Conservation (phyloP, 2,797 vertebrate species). For the Lagocephalus sceleratus region DNA sequence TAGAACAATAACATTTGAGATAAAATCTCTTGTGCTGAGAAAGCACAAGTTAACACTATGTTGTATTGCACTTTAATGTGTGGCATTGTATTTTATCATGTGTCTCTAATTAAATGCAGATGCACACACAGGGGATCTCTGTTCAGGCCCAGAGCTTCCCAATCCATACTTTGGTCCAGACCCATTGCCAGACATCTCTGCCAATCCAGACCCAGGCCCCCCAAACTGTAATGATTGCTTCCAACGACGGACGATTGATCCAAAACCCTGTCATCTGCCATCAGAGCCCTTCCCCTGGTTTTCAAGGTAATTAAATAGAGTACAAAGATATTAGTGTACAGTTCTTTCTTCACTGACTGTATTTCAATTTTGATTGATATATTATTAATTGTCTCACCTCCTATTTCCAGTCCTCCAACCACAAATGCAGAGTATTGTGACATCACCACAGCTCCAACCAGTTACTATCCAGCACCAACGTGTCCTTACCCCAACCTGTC, state of each 20-base stretch:
- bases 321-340: too few relatives aligned
- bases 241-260: slow-evolving; percentile 85
- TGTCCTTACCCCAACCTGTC: slow-evolving; percentile 84
- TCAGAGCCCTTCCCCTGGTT: slow-evolving; percentile 81
- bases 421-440: slow-evolving; percentile 92
- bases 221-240: slow-evolving; percentile 91
- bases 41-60: too few relatives aligned
- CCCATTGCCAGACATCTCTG: slow-evolving; percentile 72
- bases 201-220: slow-evolving; percentile 87
- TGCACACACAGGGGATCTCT: slow-evolving; percentile 74
- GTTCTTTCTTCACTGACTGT: not conserved
- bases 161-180: slow-evolving; percentile 75
- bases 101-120: slow-evolving; percentile 28
- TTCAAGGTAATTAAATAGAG: slow-evolving; percentile 82
- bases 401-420: slow-evolving; percentile 86
- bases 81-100: too few relatives aligned
- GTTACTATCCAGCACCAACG: slow-evolving; percentile 94
- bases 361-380: not conserved
- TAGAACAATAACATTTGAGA: too few relatives aligned
- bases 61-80: too few relatives aligned
- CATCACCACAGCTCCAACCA: slow-evolving; percentile 88
- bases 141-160: slow-evolving; percentile 70
- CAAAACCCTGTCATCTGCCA: slow-evolving; percentile 94
- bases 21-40: too few relatives aligned
- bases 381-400: not conserved